Evolutionary conservation across 1,140 invertebrate genomes (phyloP), one percentile per base, ranked within the genome.

Genomic region (Campoletis sonorensis): DNA sequence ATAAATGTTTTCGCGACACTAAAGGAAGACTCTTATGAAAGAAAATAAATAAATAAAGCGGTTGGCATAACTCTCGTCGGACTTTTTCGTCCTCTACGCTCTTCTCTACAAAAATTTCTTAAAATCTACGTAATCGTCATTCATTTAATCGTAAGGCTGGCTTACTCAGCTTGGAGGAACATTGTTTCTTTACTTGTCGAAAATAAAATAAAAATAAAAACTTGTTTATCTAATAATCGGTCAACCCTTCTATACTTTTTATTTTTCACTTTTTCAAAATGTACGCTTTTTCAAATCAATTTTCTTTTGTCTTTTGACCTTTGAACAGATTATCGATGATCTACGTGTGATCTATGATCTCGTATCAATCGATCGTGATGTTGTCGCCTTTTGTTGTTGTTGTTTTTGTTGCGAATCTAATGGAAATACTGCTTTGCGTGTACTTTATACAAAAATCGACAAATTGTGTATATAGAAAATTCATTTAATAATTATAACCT

Each of bases 121-220:
- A 84, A 82, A 85, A 49, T 84, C 86, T 87, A 87, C 80, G 79
- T 83, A 21, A 71, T 72, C 33, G 15, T 80, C 54, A 45, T 71
- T 81, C 51, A 85, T 88, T 87, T 86, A 88, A 87, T 40, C 85
- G 86, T 91, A 91, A 91, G 90, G 90, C 90, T 91, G 89, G 89
- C 90, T 90, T 91, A 90, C 89, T 91, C 89, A 90, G 90, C 90
- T 91, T 90, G 85, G 85, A 92, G 90, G 90, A 92, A 92, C 91
- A 90, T 92, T 90, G 88, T 90, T 90, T 91, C 90, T 72, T 58
- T 15, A 33, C 61, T 77, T 61, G 16, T 64, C 75, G 30, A 77
- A 64, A 77, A 64, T 61, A 77, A 23, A 73, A 73, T 45, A 51
- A 58, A 58, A 58, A 58, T 10, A 23, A 45, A 45, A 45, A 4